Percentiles rank a stretch among this genome's conserved stretches.
These are phyloP conservation scores for Shargacucullia verbasci DNA, from an alignment of 2,888 invertebrate genomes.

Conservation along the genomic window DNA sequence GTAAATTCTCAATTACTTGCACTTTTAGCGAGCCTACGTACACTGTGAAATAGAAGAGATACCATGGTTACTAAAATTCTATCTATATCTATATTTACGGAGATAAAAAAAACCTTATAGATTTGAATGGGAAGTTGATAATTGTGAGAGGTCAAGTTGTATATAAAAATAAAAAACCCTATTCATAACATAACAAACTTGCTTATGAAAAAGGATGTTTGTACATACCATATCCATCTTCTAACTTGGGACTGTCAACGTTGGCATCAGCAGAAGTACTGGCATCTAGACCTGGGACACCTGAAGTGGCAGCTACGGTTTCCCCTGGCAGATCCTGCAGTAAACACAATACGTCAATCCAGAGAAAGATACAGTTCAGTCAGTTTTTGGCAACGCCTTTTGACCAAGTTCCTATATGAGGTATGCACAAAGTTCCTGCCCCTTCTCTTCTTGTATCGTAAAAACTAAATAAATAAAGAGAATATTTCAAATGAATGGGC, in stretches of 20 bases:
- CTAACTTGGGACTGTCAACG: slow-evolving; percentile 64
- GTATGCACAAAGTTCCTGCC: too few relatives aligned
- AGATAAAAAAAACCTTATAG: too few relatives aligned
- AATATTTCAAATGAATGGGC: too few relatives aligned
- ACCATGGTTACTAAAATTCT: too few relatives aligned
- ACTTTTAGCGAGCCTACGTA: slow-evolving; percentile 90
- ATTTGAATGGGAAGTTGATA: too few relatives aligned
- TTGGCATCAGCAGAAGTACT: slow-evolving; percentile 19
- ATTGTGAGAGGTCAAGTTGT: too few relatives aligned
- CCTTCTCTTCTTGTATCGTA: too few relatives aligned
- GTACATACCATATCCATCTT: slow-evolving; percentile 80
- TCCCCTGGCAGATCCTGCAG: slow-evolving; percentile 13
- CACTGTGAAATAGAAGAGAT: slow-evolving; percentile 69
- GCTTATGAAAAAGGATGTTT: background rate
- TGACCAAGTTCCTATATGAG: too few relatives aligned
- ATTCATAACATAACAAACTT: background rate
- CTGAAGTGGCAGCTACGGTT: slow-evolving; percentile 9
- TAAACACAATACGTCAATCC: background rate
- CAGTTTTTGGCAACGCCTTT: too few relatives aligned
- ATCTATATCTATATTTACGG: background rate
- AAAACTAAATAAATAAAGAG: too few relatives aligned
- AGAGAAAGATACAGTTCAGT: too few relatives aligned
- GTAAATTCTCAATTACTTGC: slow-evolving; percentile 91
- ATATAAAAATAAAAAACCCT: too few relatives aligned
- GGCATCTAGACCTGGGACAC: slow-evolving; percentile 9